Conservation (phyloP, 2,797 vertebrate genomes). For the Paedocypris micromegethes region DNA sequence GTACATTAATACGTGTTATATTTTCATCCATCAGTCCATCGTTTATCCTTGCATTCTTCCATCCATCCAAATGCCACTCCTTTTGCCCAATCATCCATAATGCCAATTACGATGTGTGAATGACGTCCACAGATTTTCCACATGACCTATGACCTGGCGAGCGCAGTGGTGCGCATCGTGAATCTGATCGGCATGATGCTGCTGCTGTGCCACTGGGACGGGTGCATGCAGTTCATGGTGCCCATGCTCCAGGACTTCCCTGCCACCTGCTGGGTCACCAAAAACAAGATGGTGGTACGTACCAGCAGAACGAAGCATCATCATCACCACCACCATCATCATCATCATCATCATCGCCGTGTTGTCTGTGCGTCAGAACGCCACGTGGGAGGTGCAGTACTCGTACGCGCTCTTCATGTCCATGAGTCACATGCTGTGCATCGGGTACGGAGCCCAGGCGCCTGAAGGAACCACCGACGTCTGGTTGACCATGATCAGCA, state of each 20-base stretch:
- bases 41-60: too few relatives aligned
- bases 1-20: too few relatives aligned
- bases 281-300: slow-evolving; percentile 93
- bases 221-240: slow-evolving; percentile 91
- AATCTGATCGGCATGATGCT: slow-evolving; percentile 97
- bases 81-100: too few relatives aligned
- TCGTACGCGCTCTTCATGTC: slow-evolving; percentile 91
- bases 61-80: too few relatives aligned
- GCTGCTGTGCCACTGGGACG: slow-evolving; percentile 92
- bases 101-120: too few relatives aligned
- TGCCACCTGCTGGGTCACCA: slow-evolving; percentile 87
- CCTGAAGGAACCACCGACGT: slow-evolving; percentile 78
- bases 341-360: too few relatives aligned
- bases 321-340: not conserved
- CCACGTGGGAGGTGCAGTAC: slow-evolving; percentile 91
- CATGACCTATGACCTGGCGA: slow-evolving; percentile 94
- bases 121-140: slow-evolving; percentile 79
- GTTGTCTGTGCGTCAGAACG: slow-evolving; percentile 67
- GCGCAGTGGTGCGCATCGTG: slow-evolving; percentile 85
- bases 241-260: slow-evolving; percentile 97
- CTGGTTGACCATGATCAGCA: slow-evolving; percentile 89
- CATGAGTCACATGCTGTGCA: slow-evolving; percentile 97
- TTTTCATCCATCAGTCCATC: too few relatives aligned
- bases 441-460: slow-evolving; percentile 87
- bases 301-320: not conserved